These are phyloP conservation scores for Leptarthrus brevirostris DNA, from an alignment of 2,888 invertebrate species.

Conservation along the genomic window DNA sequence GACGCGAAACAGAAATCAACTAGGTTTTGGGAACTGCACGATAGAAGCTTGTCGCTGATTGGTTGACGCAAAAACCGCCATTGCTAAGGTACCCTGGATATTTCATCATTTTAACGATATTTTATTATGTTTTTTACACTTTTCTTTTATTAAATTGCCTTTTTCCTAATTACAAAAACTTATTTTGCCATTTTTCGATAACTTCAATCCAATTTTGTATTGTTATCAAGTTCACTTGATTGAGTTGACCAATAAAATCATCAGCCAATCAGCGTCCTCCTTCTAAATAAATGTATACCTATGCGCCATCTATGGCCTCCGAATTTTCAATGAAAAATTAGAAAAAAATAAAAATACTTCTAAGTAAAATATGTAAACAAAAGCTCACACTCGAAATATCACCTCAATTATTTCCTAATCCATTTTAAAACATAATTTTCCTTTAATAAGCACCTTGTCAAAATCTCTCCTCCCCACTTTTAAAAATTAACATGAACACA, in stretches of 20 bases:
- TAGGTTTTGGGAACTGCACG: slow-evolving; percentile 61
- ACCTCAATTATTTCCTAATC: background rate
- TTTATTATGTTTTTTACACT: background rate
- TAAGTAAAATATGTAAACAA: slow-evolving; percentile 32
- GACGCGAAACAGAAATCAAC: slow-evolving; percentile 55
- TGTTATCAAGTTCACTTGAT: slow-evolving; percentile 3
- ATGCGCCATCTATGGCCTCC: slow-evolving; percentile 53
- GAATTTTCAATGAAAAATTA: slow-evolving; percentile 43
- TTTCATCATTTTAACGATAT: background rate
- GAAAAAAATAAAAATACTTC: slow-evolving; percentile 40
- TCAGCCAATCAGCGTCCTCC: slow-evolving; percentile 50
- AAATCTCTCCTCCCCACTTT: slow-evolving; percentile 25
- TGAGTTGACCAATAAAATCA: slow-evolving; percentile 20
- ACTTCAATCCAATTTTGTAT: background rate
- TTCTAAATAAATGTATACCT: slow-evolving; percentile 42
- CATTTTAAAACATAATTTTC: slow-evolving; percentile 4
- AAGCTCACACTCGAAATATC: slow-evolving; percentile 11
- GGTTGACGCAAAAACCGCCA: slow-evolving; percentile 77
- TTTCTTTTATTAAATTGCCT: background rate
- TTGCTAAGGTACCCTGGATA: slow-evolving; percentile 59
- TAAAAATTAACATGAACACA: slow-evolving; percentile 35
- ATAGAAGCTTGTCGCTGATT: slow-evolving; percentile 77
- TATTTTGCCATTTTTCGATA: background rate
- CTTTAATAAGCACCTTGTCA: slow-evolving; percentile 7
- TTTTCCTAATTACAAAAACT: background rate